Evolutionary conservation across 2,113 vertebrate genomes (phyloP).

Genomic region (Phyllopteryx taeniolatus): DNA sequence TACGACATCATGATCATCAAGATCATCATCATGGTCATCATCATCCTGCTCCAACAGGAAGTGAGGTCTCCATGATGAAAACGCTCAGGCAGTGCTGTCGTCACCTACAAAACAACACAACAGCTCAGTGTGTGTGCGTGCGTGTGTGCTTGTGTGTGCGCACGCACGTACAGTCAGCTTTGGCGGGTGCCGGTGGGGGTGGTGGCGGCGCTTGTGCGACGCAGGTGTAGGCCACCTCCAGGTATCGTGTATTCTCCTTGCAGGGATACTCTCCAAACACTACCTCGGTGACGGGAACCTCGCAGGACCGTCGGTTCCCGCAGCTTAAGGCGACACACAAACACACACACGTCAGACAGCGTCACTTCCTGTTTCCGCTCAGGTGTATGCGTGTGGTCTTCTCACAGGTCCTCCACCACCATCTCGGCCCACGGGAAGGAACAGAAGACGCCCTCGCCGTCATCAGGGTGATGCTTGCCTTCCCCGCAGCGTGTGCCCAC

Average conservation of each 20-base stretch:
- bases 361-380: background rate
- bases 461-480: conserved; percentile 50
- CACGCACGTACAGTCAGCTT: conserved; percentile 39
- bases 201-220: conserved; percentile 18
- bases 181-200: conserved; percentile 36
- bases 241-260: conserved; percentile 57
- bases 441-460: conserved; percentile 50
- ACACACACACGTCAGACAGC: background rate
- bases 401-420: conserved; percentile 69
- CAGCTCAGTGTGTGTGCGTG: background rate
- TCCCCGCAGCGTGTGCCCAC: conserved; percentile 59
- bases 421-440: conserved; percentile 63
- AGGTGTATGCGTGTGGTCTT: background rate
- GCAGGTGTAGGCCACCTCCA: conserved; percentile 56
- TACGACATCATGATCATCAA: background rate
- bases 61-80: background rate
- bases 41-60: background rate
- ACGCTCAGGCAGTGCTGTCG: background rate
- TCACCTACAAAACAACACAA: background rate
- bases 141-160: background rate
- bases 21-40: background rate
- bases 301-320: conserved; percentile 32
- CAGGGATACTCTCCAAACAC: conserved; percentile 62
- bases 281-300: conserved; percentile 54
- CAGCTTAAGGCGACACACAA: conserved; percentile 34